Base-by-base conservation (phyloP, 2,797 vertebrate species). In the Oreochromis mossambicus region DNA sequence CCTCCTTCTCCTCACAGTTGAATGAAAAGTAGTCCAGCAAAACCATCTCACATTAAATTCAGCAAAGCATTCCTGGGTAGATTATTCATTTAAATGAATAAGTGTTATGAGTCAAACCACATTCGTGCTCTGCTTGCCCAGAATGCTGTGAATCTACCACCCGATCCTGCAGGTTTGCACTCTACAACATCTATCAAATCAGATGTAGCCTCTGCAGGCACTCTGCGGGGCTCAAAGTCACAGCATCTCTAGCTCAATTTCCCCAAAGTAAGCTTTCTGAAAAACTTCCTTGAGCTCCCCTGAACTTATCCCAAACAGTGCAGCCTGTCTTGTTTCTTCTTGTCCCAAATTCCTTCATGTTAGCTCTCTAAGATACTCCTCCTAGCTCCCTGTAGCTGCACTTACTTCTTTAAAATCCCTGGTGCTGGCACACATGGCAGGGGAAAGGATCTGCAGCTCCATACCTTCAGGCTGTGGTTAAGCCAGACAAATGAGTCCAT, bases 321-420 rank as follows among this genome's bases (percentile, higher is more conserved):
- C 70, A 50, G 84, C 4, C 79, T 78, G 56, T 81, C 85, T 83
- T 32, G 36, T 86, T 68, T 66, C 29, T 7, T 83, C 55, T 29
- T 56, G 70, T 26, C 38, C 51, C 38, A 63, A 48, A 88, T 88
- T 87, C 79, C 70, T 84, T 66, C 70, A 83, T 81, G 78, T 86
- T 61, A 54, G 36, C 52, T 76, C 50, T 58, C 7, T 83, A 77
- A 80, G 76, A 43, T 81, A 19, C 81, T 84, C 77, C 41, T 55
- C 10, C 21, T 58, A 24, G 55, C 55, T 88, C 80, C 73, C 56
- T 51, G 52, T 54, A 38, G 79, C 77, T 52, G 14, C 73, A 76
- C 38, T 55, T 73, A 80, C 70, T 15, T n/a, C 80, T 90, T 87
- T 70, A 76, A 86, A 88, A 88, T 80, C 80, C 81, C 66, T 3